Evolutionary conservation across 2,888 invertebrate species (phyloP).

Genomic region (Brachylomia viminalis): DNA sequence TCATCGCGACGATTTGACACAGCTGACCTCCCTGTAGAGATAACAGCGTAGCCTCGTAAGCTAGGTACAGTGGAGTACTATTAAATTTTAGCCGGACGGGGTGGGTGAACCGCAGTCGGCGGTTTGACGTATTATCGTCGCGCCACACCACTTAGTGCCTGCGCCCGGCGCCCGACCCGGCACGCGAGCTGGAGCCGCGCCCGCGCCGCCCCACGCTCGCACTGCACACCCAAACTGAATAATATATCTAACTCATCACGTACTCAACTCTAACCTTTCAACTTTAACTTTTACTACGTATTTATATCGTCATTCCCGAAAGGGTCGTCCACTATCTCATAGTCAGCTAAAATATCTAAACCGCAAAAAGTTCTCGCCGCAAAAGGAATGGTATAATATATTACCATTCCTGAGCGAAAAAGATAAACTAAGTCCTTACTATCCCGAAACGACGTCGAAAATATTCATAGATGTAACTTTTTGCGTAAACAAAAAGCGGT

Average conservation of each 20-base stretch:
- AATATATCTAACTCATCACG: slow-evolving; percentile 61
- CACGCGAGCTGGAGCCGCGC: slow-evolving; percentile 64
- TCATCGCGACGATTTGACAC: slow-evolving; percentile 11
- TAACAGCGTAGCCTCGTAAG: slow-evolving; percentile 41
- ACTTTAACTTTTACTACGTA: slow-evolving; percentile 61
- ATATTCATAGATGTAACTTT: slow-evolving; percentile 68
- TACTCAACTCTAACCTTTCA: slow-evolving; percentile 63
- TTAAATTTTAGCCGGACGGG: slow-evolving; percentile 78
- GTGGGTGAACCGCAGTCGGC: slow-evolving; percentile 77
- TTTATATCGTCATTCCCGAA: slow-evolving; percentile 61
- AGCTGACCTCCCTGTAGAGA: slow-evolving; percentile 36
- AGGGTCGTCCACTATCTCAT: slow-evolving; percentile 62
- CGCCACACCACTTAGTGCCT: slow-evolving; percentile 80
- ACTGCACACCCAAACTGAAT: slow-evolving; percentile 59
- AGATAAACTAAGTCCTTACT: slow-evolving; percentile 67
- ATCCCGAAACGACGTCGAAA: slow-evolving; percentile 59
- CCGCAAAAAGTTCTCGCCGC: slow-evolving; percentile 63
- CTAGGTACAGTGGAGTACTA: slow-evolving; percentile 69
- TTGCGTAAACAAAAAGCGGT: slow-evolving; percentile 71
- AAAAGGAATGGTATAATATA: too few species aligned
- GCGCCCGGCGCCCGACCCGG: slow-evolving; percentile 57
- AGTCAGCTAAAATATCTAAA: slow-evolving; percentile 60
- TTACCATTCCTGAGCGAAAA: slow-evolving; percentile 66
- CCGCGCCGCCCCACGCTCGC: slow-evolving; percentile 49
- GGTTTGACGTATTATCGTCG: slow-evolving; percentile 86